These are phyloP conservation scores for Agrotis ipsilon DNA, from an alignment of 2,888 invertebrate genomes.

Conservation along the genomic window DNA sequence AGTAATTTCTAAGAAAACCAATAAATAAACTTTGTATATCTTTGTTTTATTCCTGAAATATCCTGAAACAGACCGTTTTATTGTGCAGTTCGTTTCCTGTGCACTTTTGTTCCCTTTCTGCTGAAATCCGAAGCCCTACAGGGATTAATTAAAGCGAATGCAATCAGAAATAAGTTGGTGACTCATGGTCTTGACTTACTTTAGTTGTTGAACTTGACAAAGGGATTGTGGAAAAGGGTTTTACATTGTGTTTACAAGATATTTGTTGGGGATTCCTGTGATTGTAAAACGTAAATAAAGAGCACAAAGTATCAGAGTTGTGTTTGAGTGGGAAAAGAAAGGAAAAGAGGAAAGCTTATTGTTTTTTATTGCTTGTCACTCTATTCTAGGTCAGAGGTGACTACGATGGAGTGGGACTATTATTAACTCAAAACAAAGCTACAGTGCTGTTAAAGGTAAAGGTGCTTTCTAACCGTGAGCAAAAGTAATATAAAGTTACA, in stretches of 20 bases:
- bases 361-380: too few species aligned
- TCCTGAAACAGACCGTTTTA: constrained; percentile 49
- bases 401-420: too few species aligned
- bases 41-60: constrained; percentile 54
- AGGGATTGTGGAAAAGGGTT: constrained; percentile 17
- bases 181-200: constrained; percentile 45
- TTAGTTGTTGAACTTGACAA: constrained; percentile 48
- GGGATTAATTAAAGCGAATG: constrained; percentile 50
- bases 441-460: too few species aligned
- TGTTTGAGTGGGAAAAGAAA: too few species aligned
- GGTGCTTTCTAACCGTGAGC: too few species aligned
- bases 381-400: too few species aligned
- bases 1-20: constrained; percentile 24
- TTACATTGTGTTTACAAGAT: background rate
- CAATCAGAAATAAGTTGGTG: constrained; percentile 55
- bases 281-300: background rate
- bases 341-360: too few species aligned
- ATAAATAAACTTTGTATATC: constrained; percentile 38
- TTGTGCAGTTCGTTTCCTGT: constrained; percentile 46
- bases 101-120: constrained; percentile 47
- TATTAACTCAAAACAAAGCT: too few species aligned
- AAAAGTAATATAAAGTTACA: too few species aligned
- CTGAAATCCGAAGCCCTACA: constrained; percentile 39
- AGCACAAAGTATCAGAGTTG: background rate
- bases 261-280: background rate